Evolutionary conservation across 2,888 invertebrate species (phyloP).

Genomic region (Marronus borbonicus): DNA sequence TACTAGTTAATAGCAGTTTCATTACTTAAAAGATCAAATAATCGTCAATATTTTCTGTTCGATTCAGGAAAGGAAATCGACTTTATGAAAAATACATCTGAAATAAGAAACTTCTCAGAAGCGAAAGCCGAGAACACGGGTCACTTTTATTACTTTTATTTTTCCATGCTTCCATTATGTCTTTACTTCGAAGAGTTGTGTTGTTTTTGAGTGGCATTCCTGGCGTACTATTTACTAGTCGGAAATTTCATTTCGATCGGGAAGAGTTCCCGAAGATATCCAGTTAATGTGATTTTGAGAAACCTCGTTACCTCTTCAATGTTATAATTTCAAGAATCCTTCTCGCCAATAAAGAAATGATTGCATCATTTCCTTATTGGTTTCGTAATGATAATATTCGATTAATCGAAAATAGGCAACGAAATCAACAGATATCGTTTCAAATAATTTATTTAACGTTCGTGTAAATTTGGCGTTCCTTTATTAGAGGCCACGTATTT

Average conservation of each 20-base stretch:
- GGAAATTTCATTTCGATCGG: slow-evolving; percentile 3
- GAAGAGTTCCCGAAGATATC: background rate
- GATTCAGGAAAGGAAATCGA: background rate
- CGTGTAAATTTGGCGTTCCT: no score
- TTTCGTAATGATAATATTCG: no score
- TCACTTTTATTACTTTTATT: slow-evolving; percentile 5
- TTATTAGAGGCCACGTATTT: no score
- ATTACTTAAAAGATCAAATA: no score
- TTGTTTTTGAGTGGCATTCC: background rate
- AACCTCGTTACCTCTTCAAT: background rate
- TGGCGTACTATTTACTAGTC: background rate
- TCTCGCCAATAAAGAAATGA: no score
- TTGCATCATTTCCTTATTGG: no score
- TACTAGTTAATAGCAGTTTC: no score
- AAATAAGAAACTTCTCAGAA: slow-evolving; percentile 5
- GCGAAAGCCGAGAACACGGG: background rate
- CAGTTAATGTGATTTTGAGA: background rate
- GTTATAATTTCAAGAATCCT: background rate
- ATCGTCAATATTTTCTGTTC: background rate
- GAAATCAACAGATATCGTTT: no score
- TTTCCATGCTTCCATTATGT: slow-evolving; percentile 4
- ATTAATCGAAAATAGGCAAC: no score
- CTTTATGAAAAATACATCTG: background rate
- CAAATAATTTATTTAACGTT: no score
- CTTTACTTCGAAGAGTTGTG: background rate